A percentile compares a stretch with the other conserved stretches of the same genome.
Evolutionary conservation across 2,113 vertebrate species (phyloP).

Genomic region (Aegotheles bennettii): DNA sequence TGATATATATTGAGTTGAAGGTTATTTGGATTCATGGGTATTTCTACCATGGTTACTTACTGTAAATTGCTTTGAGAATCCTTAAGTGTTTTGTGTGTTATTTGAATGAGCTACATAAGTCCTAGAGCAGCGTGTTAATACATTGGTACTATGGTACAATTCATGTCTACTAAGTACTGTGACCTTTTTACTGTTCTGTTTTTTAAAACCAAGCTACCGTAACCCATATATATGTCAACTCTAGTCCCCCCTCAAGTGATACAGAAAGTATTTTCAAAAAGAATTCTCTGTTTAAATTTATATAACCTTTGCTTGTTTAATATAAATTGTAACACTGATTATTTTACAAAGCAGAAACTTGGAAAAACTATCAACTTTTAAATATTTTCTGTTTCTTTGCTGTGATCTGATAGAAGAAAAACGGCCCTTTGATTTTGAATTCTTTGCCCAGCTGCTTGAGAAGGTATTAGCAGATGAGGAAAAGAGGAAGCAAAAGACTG

Average conservation of each 20-base stretch:
- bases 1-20: background rate
- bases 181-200: background rate
- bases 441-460: slow-evolving; percentile 88
- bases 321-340: background rate
- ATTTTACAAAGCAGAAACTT: background rate
- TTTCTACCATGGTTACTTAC: background rate
- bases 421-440: slow-evolving; percentile 88
- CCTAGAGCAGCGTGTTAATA: background rate
- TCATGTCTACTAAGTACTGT: background rate
- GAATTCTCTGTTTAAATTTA: background rate
- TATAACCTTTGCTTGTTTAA: background rate
- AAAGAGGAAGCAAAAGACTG: slow-evolving; percentile 77
- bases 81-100: background rate
- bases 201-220: background rate
- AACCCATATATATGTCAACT: background rate
- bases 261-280: background rate
- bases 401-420: slow-evolving; percentile 80
- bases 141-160: background rate
- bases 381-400: background rate
- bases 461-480: slow-evolving; percentile 85
- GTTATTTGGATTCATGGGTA: background rate
- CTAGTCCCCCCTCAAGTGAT: background rate
- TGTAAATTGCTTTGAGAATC: background rate
- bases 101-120: background rate
- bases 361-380: background rate